A percentile compares a stretch with the other conserved stretches of the same genome.
Evolutionary conservation across 2,113 vertebrate species (phyloP).

Genomic region (Terrapene triunguis): DNA sequence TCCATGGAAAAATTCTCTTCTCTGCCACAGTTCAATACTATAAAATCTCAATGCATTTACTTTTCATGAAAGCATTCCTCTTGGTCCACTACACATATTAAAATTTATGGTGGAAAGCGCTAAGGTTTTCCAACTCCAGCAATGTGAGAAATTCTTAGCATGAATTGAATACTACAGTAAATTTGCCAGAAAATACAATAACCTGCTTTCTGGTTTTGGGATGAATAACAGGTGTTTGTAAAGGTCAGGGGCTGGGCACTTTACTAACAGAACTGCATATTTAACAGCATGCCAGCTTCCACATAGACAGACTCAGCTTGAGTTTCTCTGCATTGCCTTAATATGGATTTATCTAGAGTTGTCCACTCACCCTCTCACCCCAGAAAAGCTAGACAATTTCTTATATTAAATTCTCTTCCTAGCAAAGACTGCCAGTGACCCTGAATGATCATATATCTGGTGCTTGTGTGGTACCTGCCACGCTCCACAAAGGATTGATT

Average conservation of each 20-base stretch:
- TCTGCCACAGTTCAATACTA: constrained; percentile 32
- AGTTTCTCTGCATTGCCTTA: neutral
- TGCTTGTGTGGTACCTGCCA: neutral
- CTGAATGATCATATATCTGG: neutral
- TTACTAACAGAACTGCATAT: neutral
- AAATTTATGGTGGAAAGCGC: constrained; percentile 46
- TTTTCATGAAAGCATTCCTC: constrained; percentile 55
- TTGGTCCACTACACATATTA: constrained; percentile 65
- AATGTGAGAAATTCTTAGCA: constrained; percentile 51
- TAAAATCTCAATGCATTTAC: constrained; percentile 50
- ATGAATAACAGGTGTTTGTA: constrained; percentile 37
- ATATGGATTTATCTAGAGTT: neutral
- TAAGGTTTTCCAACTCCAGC: constrained; percentile 57
- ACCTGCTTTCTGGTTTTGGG: neutral
- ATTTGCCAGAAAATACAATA: neutral
- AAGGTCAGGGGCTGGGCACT: neutral
- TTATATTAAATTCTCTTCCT: neutral
- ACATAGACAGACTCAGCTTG: neutral
- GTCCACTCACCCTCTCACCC: fast-evolving
- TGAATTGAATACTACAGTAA: neutral
- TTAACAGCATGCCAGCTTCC: neutral
- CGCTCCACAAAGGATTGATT: neutral
- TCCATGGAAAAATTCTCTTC: constrained; percentile 24
- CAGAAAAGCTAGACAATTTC: neutral
- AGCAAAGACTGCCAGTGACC: neutral